Conservation (phyloP, 2,113 vertebrate genomes). For the Pionites leucogaster region DNA sequence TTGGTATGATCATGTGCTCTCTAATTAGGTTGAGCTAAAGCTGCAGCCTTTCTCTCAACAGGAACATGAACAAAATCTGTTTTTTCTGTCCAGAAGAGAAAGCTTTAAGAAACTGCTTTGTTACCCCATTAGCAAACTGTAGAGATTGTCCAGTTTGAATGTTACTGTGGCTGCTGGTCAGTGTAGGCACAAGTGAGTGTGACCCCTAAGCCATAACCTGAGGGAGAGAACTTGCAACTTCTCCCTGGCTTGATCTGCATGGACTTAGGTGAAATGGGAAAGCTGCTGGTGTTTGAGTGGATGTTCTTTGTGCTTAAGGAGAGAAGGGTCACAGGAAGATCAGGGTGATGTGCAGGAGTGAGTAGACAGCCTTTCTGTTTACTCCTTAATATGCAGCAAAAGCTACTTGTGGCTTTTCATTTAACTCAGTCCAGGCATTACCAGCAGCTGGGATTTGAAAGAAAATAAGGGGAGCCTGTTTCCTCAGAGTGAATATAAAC, state of each 20-base stretch:
- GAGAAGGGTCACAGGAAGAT: background rate
- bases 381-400: background rate
- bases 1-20: background rate
- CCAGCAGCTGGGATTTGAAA: background rate
- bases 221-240: background rate
- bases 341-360: background rate
- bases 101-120: background rate
- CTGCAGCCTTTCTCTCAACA: background rate
- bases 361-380: background rate
- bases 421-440: background rate
- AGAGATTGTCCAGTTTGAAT: background rate
- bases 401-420: background rate
- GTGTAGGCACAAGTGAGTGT: background rate
- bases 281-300: background rate
- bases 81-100: background rate
- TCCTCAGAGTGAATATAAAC: background rate
- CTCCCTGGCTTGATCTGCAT: fast-evolving
- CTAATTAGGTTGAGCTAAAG: background rate
- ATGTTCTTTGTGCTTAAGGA: background rate
- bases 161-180: background rate
- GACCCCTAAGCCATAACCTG: background rate
- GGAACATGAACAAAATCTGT: background rate
- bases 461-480: background rate
- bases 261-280: background rate
- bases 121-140: background rate